A percentile compares a stretch with the other conserved stretches of the same genome.
These are phyloP conservation scores for Zaprionus taronus DNA, from an alignment of 1,140 invertebrate genomes.

Conservation along the genomic window DNA sequence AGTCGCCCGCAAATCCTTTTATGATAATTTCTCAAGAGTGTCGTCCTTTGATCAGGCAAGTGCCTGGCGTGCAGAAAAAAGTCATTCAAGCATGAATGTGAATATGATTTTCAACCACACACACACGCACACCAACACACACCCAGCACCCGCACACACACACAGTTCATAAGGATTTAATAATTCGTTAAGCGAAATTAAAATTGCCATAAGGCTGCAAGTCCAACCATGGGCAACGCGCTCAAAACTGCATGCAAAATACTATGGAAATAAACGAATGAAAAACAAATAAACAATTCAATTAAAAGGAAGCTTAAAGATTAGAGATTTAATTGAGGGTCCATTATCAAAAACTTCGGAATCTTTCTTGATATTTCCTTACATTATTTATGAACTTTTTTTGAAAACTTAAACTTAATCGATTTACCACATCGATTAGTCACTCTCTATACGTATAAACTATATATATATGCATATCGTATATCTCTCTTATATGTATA, in stretches of 20 bases:
- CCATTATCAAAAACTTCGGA: too few species aligned
- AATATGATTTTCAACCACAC: conserved; percentile 54
- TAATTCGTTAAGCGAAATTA: conserved; percentile 81
- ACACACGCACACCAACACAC: conserved; percentile 49
- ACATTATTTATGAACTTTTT: too few species aligned
- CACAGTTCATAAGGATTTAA: conserved; percentile 67
- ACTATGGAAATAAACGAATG: background rate
- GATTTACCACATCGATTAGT: too few species aligned
- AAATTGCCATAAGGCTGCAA: conserved; percentile 64
- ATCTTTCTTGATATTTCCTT: too few species aligned
- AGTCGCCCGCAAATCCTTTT: conserved; percentile 75
- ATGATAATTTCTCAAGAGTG: conserved; percentile 84
- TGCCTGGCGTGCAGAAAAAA: conserved; percentile 74
- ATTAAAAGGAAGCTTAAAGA: too few species aligned
- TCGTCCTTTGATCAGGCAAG: conserved; percentile 83
- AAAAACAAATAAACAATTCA: too few species aligned
- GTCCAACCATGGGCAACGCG: conserved; percentile 30
- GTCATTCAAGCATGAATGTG: conserved; percentile 83
- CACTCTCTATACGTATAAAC: too few species aligned
- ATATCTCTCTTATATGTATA: background rate
- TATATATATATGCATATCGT: too few species aligned
- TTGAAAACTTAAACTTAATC: too few species aligned
- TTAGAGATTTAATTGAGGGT: too few species aligned
- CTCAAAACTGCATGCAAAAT: conserved; percentile 6
- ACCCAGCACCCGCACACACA: conserved; percentile 30